phyloP scores from a whole-genome alignment of 2,113 vertebrate genomes.

The Xyliphius kryptos region DNA sequence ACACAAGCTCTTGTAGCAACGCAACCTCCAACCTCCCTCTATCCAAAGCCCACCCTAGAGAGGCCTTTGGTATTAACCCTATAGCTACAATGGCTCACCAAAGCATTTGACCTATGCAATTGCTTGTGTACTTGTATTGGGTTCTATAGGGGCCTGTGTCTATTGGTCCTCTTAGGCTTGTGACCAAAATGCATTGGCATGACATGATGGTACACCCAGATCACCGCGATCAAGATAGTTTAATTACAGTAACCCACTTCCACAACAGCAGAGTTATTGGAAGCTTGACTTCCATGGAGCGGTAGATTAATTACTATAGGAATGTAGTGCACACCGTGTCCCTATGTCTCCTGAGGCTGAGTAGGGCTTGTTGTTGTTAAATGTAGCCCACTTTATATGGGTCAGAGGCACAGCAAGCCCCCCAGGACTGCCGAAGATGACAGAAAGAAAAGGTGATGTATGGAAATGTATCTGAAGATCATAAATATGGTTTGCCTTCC shows the following conservation, averaged over 20 bases:
- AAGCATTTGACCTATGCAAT: neutral
- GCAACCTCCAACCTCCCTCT: constrained; percentile 59
- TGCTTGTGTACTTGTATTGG: neutral
- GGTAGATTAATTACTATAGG: constrained; percentile 39
- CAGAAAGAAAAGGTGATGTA: constrained; percentile 21
- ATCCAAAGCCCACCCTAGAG: constrained; percentile 47
- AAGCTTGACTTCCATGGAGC: constrained; percentile 16
- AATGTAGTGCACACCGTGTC: constrained; percentile 27
- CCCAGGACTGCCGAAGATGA: constrained; percentile 26
- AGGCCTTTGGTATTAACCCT: constrained; percentile 39
- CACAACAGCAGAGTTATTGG: constrained; percentile 19
- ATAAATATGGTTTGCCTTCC: neutral
- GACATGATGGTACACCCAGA: constrained; percentile 18
- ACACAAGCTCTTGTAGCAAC: constrained; percentile 69
- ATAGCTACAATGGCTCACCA: constrained; percentile 36
- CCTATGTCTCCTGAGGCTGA: constrained; percentile 33
- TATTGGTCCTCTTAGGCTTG: neutral
- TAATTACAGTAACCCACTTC: constrained; percentile 39
- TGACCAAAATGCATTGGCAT: neutral
- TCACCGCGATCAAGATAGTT: constrained; percentile 24
- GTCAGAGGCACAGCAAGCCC: constrained; percentile 35
- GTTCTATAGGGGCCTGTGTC: neutral
- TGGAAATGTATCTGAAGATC: constrained; percentile 9
- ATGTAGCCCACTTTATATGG: constrained; percentile 37
- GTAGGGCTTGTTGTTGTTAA: constrained; percentile 28